A percentile compares a stretch with the other conserved stretches of the same genome.
Conservation (phyloP, 2,888 invertebrate species). For the Helobdella robusta region DNA sequence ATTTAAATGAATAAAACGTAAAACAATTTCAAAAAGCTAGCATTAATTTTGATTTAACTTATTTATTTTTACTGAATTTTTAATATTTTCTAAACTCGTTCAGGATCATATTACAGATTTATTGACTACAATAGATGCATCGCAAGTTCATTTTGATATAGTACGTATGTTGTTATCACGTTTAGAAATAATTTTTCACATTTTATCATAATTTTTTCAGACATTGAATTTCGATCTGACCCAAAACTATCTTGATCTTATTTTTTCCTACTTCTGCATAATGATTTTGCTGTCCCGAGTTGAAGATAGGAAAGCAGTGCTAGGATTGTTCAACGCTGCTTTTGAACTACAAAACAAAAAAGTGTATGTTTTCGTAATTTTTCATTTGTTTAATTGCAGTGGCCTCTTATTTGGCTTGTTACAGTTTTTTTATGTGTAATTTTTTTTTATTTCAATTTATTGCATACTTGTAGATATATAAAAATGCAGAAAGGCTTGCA, state of each 20-base stretch:
- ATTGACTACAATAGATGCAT: slow-evolving; percentile 85
- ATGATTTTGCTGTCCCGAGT: slow-evolving; percentile 87
- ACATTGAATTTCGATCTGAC: slow-evolving; percentile 88
- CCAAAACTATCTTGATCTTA: slow-evolving; percentile 85
- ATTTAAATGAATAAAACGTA: no score
- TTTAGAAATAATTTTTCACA: not conserved
- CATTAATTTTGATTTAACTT: no score
- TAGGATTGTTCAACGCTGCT: slow-evolving; percentile 93
- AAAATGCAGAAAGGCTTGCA: no score
- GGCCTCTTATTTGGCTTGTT: no score
- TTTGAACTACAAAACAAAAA: slow-evolving; percentile 76
- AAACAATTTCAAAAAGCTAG: no score
- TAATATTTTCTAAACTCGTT: slow-evolving; percentile 31
- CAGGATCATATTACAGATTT: slow-evolving; percentile 55
- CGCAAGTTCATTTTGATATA: slow-evolving; percentile 85
- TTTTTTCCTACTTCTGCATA: slow-evolving; percentile 81
- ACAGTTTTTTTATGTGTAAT: no score
- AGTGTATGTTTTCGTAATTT: slow-evolving; percentile 42
- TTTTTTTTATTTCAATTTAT: no score
- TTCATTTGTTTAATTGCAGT: no score
- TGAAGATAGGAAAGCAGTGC: slow-evolving; percentile 90
- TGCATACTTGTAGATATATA: no score
- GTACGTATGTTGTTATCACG: slow-evolving; percentile 46
- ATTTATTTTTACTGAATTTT: no score
- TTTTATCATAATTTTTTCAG: slow-evolving; percentile 46